Evolutionary conservation across 2,797 vertebrate genomes (phyloP), one percentile per base, ranked within the genome.

Genomic region (Coilia nasus): DNA sequence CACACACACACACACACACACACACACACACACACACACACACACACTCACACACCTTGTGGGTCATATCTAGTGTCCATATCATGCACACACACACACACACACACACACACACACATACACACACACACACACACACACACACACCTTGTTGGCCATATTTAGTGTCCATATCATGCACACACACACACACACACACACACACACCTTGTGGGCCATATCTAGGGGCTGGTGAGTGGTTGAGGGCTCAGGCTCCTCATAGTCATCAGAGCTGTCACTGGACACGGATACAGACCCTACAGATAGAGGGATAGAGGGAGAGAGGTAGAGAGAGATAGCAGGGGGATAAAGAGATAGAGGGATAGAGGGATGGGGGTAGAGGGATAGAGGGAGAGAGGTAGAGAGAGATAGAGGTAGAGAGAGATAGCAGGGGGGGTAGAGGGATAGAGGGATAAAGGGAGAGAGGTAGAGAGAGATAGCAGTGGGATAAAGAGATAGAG

Each of bases 21-120:
- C 60, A 15, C 12, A 67, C 7, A 83, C 6, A 88, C 82, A 89
- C 1, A 84, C 62, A 6, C 25, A 86, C 9, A 84, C 28, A 71
- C 25, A 35, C 64, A 71, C 28, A 35, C 25, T 11, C 64, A 17
- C 28, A 35, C 28, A 35, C 12, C n/a, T 3, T 21, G 0, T 15
- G 11, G 14, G 7, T 10, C 54, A 56, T 15, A 56, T 15, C 10
- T 2, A 56, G n/a, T n/a, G n/a, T 15, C 10, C 11, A 0, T 67
- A 12, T 46, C 2, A 86, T 9, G 78, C 54, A 83, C 67, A 83
- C 50, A 83, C 28, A 80, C 28, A 11, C 28, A 35, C 12, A 71
- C 23, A 67, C 23, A 67, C 25, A 31, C 9, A 67, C 23, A 67
- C 23, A 67, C 62, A 31, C 62, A 67, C 62, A 67, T 23, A 23